Evolutionary conservation across 2,113 vertebrate genomes (phyloP), one percentile per base, ranked within the genome.

Genomic region (Strix aluco): DNA sequence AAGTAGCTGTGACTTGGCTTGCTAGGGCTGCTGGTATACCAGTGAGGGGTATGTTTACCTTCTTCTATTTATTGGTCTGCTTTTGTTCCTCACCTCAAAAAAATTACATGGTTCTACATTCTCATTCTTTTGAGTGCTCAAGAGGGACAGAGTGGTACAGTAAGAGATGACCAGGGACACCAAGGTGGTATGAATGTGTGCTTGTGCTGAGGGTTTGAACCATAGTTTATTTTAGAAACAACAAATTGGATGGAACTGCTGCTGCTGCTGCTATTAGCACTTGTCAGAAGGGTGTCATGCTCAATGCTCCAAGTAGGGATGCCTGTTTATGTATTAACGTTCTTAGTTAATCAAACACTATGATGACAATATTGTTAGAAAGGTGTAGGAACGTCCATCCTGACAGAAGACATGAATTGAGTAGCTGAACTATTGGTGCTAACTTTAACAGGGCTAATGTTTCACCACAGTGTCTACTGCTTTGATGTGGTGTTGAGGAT

Each of bases 41-140:
- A 9, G 23, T 26, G 52, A 89, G 46, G 5, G 34, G 12, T 47
- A 40, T 7, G 15, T 55, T 3, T 15, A 11, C 25, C 81, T 82
- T 49, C 32, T 62, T 70, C 34, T 69, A 19, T 44, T 51, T 89
- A 27, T 66, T 59, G 14, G 8, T 55, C 69, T 92, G 55, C 14
- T 57, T 86, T 69, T 81, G 21, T 42, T 62, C 21, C 18, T 86
- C 17, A 22, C 10, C n/a, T 55, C 29, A 55, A 54, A 59, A 91
- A 52, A 34, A 21, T 8, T 7, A 11, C 12, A 34, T 0, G 0
- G 12, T 57, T 75, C 47, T 70, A 20, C 12, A 5, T 47, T 58
- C 49, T 75, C 4, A 6, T 36, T 52, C 57, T 52, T 49, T 46
- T 51, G 26, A 42, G 18, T 22, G 30, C 47, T 62, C 22, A 58